Evolutionary conservation across 2,113 vertebrate genomes (phyloP).

Genomic region (Syngnathoides biaculeatus): DNA sequence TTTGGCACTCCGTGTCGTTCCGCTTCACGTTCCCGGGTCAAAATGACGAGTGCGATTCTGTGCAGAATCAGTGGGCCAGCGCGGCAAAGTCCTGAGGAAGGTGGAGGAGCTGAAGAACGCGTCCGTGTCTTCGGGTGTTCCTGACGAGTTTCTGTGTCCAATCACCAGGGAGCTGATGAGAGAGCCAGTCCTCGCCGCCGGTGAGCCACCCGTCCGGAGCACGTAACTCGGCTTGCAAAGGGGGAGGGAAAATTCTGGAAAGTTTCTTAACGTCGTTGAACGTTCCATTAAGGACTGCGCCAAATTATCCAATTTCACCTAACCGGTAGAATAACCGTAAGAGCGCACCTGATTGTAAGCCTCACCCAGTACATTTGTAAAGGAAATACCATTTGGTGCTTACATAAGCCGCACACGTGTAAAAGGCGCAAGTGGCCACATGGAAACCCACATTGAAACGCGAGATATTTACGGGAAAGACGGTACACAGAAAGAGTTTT

Average conservation of each 20-base stretch:
- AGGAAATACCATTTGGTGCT: too few species aligned
- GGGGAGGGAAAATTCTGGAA: background rate
- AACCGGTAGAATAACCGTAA: too few species aligned
- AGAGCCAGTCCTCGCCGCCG: constrained; percentile 92
- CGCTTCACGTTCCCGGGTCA: background rate
- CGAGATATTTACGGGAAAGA: too few species aligned
- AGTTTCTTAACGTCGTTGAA: background rate
- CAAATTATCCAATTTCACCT: background rate
- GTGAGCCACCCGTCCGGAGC: constrained; percentile 58
- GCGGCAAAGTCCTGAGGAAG: constrained; percentile 83
- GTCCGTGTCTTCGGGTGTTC: constrained; percentile 66
- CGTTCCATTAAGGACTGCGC: too few species aligned
- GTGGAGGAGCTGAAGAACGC: constrained; percentile 81
- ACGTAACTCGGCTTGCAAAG: background rate
- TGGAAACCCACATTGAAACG: too few species aligned
- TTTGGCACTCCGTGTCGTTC: constrained; percentile 16
- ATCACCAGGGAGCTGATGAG: constrained; percentile 94
- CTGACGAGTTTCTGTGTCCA: constrained; percentile 93
- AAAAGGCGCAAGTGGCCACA: too few species aligned
- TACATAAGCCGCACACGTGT: too few species aligned
- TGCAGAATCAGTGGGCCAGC: constrained; percentile 86
- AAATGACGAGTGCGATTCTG: too few species aligned
- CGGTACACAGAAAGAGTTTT: too few species aligned
- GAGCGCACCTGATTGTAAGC: too few species aligned
- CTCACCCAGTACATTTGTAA: too few species aligned